These are phyloP conservation scores for Lasiurus cinereus DNA, from an alignment of 2,113 vertebrate genomes.

Conservation along the genomic window DNA sequence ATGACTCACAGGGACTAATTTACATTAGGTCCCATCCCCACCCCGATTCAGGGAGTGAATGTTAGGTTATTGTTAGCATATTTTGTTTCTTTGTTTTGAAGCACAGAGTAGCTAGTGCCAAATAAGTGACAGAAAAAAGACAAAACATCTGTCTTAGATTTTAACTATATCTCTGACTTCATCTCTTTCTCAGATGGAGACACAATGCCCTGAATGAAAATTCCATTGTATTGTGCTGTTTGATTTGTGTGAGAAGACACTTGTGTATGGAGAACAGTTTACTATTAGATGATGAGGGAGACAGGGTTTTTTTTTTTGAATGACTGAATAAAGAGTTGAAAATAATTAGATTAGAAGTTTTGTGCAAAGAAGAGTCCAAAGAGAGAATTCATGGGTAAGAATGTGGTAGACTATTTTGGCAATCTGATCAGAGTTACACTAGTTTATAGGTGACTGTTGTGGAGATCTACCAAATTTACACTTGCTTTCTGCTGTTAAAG, in stretches of 20 bases:
- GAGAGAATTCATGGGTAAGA: constrained; percentile 11
- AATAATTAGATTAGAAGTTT: background rate
- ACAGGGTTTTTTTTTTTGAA: background rate
- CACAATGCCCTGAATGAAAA: background rate
- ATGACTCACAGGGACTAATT: background rate
- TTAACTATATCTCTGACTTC: background rate
- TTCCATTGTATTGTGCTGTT: background rate
- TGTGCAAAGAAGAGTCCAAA: background rate
- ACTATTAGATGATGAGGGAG: background rate
- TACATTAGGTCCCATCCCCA: background rate
- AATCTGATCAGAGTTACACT: background rate
- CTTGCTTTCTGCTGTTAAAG: background rate
- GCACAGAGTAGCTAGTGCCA: constrained; percentile 6
- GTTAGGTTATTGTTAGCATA: background rate
- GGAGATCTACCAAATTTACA: background rate
- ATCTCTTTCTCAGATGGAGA: constrained; percentile 36
- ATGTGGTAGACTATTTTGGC: background rate
- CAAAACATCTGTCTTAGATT: constrained; percentile 56
- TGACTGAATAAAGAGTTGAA: background rate
- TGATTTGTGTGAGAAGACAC: constrained; percentile 23
- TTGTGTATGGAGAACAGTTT: background rate
- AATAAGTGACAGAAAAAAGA: constrained; percentile 15
- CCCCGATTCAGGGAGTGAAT: background rate
- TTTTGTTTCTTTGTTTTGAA: constrained; percentile 29
- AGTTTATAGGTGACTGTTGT: background rate